Evolutionary conservation across 1,140 invertebrate genomes (phyloP).

Genomic region (Rhyzopertha dominica): DNA sequence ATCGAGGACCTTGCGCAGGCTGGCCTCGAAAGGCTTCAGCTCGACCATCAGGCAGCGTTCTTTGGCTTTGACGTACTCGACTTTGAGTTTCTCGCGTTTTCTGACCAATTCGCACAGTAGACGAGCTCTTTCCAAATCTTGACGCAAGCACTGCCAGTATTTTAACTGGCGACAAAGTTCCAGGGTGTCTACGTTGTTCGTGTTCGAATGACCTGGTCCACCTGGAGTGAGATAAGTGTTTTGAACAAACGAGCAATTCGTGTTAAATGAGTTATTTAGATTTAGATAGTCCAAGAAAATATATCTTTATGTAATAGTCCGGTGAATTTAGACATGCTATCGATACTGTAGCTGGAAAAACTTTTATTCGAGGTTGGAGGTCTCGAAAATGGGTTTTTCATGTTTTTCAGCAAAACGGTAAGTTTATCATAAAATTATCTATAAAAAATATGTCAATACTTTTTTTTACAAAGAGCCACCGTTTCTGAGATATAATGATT

Average conservation of each 20-base stretch:
- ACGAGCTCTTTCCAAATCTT: slow-evolving; percentile 85
- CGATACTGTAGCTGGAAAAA: too few species aligned
- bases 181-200: slow-evolving; percentile 53
- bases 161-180: slow-evolving; percentile 84
- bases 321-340: too few species aligned
- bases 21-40: slow-evolving; percentile 74
- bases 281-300: background rate
- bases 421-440: too few species aligned
- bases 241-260: background rate
- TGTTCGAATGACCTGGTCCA: slow-evolving; percentile 34
- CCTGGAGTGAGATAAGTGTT: slow-evolving; percentile 4
- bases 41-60: slow-evolving; percentile 76
- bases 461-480: too few species aligned
- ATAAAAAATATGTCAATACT: too few species aligned
- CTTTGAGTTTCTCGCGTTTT: slow-evolving; percentile 92
- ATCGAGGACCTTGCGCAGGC: slow-evolving; percentile 70
- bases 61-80: slow-evolving; percentile 76
- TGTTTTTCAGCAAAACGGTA: too few species aligned
- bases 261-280: too few species aligned
- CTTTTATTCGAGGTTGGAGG: too few species aligned
- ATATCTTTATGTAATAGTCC: background rate
- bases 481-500: too few species aligned
- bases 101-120: slow-evolving; percentile 90
- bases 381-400: too few species aligned
- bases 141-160: slow-evolving; percentile 90